Conservation (phyloP, 2,888 invertebrate genomes). For the Dryobotodes eremita region DNA sequence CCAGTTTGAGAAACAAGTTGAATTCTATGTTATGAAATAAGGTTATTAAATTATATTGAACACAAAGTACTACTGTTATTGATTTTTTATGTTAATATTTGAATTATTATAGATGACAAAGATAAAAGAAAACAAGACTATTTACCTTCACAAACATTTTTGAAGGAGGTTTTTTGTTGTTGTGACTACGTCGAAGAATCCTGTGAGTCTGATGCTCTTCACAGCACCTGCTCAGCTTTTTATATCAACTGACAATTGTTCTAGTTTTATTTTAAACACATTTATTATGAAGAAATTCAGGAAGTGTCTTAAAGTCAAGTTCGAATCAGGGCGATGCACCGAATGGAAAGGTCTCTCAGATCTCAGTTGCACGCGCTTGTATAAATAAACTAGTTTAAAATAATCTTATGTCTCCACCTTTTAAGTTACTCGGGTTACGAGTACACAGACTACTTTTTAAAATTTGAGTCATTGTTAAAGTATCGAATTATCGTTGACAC, state of each 20-base stretch:
- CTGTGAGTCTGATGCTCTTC: constrained; percentile 78
- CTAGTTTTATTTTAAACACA: constrained; percentile 79
- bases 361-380: constrained; percentile 53
- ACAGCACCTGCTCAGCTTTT: constrained; percentile 68
- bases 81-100: background rate
- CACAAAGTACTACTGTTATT: background rate
- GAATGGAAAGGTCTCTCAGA: constrained; percentile 73
- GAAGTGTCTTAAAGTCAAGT: constrained; percentile 88
- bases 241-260: constrained; percentile 79
- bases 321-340: constrained; percentile 80
- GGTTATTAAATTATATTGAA: background rate
- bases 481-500: constrained; percentile 28
- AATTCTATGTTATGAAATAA: background rate
- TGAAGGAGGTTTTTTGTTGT: constrained; percentile 69
- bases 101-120: constrained; percentile 4
- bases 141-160: constrained; percentile 87
- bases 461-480: constrained; percentile 1
- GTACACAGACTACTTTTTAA: background rate
- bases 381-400: constrained; percentile 66
- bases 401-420: constrained; percentile 29
- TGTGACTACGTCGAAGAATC: constrained; percentile 83
- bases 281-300: constrained; percentile 82
- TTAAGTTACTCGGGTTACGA: background rate
- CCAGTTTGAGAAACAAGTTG: background rate
- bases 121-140: background rate